Percentiles rank a stretch among this genome's conserved stretches.
Conservation (phyloP, 30 jellyfish, hydroid and myxozoan genomes). For the Morbakka virulenta region DNA sequence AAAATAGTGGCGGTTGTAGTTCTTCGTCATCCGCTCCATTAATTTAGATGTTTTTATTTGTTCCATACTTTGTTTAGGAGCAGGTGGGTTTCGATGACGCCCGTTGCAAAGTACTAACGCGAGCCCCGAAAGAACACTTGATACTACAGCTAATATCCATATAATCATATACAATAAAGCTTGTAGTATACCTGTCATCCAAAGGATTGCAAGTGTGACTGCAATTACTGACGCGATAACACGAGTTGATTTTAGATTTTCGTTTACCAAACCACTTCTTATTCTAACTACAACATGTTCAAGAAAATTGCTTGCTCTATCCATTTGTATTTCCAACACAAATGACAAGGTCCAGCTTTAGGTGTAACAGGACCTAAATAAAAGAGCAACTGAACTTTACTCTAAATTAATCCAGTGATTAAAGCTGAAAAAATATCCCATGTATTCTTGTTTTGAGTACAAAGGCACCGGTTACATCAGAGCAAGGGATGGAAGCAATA, state of each 20-base stretch:
- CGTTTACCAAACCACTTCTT: no score
- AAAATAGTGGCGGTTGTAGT: constrained; percentile 78
- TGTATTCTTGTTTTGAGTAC: no score
- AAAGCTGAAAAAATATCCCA: no score
- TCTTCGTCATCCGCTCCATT: constrained; percentile 67
- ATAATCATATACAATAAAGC: constrained; percentile 54
- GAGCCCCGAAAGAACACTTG: constrained; percentile 85
- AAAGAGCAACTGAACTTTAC: no score
- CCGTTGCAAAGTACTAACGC: constrained; percentile 90
- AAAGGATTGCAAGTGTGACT: not conserved
- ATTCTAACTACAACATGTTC: no score
- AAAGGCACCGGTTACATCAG: no score
- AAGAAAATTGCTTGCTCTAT: no score
- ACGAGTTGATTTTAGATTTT: not conserved
- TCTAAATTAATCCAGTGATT: no score
- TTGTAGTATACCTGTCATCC: constrained; percentile 64
- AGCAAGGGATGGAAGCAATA: no score
- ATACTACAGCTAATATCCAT: constrained; percentile 25
- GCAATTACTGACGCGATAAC: not conserved
- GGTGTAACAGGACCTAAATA: no score
- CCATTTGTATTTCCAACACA: no score
- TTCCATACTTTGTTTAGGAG: constrained; percentile 71
- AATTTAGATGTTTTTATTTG: constrained; percentile 61
- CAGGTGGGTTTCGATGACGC: constrained; percentile 88
- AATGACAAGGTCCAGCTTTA: no score